A percentile compares a stretch with the other conserved stretches of the same genome.
These are phyloP conservation scores for Caenorhabditis japonica DNA, from an alignment of 2,888 invertebrate species.

Conservation along the genomic window DNA sequence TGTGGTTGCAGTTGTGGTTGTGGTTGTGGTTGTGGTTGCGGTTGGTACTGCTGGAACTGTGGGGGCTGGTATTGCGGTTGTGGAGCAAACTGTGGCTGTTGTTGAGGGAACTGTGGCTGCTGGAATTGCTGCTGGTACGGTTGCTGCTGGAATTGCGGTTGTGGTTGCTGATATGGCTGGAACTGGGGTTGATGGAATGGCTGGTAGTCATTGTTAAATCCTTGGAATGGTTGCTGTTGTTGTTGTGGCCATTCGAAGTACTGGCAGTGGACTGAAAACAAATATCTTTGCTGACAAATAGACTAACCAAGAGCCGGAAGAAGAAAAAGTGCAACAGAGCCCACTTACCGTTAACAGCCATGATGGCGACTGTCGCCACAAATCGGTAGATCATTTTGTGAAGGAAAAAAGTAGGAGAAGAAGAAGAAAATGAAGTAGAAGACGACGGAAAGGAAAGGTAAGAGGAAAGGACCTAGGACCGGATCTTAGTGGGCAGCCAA, in stretches of 20 bases:
- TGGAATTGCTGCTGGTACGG: conserved; percentile 37
- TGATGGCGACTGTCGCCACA: conserved; percentile 30
- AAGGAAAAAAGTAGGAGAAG: conserved; percentile 25
- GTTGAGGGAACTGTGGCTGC: conserved; percentile 30
- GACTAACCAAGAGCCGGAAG: too few species aligned
- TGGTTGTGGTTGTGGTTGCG: conserved; percentile 27
- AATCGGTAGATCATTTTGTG: conserved; percentile 43
- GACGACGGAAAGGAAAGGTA: conserved; percentile 40
- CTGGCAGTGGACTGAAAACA: conserved; percentile 24
- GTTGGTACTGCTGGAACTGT: conserved; percentile 42
- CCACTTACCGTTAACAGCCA: conserved; percentile 26
- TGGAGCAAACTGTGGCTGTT: conserved; percentile 35
- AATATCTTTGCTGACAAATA: too few species aligned
- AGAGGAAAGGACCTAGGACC: conserved; percentile 31
- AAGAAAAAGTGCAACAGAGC: too few species aligned
- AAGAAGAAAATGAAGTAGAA: conserved; percentile 10
- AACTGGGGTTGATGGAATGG: conserved; percentile 18
- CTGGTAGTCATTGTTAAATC: conserved; percentile 18
- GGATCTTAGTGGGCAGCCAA: conserved; percentile 48
- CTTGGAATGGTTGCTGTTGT: conserved; percentile 27
- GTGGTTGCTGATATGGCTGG: conserved; percentile 25
- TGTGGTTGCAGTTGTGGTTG: conserved; percentile 21
- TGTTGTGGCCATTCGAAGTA: conserved; percentile 52
- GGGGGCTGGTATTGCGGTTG: conserved; percentile 33
- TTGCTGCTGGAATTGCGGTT: conserved; percentile 1